A percentile compares a stretch with the other conserved stretches of the same genome.
These are phyloP conservation scores for Catajapyx aquilonaris DNA, from an alignment of 1,140 invertebrate species.

Conservation along the genomic window DNA sequence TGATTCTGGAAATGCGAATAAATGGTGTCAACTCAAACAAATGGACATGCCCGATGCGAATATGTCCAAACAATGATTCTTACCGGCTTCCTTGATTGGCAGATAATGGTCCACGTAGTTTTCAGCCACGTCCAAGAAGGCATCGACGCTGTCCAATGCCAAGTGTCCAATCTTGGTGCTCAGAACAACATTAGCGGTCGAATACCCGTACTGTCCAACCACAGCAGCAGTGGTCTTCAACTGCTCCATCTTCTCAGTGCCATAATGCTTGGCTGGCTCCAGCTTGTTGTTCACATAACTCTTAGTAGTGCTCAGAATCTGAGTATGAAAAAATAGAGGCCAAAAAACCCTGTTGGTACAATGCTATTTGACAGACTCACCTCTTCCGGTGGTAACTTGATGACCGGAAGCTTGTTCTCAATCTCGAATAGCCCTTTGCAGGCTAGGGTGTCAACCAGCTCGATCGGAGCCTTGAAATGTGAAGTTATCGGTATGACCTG, in stretches of 20 bases:
- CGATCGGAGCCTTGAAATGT: constrained; percentile 3
- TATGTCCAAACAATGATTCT: too few relatives aligned
- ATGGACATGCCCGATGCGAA: too few relatives aligned
- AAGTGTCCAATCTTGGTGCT: constrained; percentile 4
- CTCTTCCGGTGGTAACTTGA: constrained; percentile 8
- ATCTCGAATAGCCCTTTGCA: constrained; percentile 9
- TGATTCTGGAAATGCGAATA: too few relatives aligned
- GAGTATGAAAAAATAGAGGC: constrained; percentile 2
- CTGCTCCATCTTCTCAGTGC: background rate
- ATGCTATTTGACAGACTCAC: constrained; percentile 1
- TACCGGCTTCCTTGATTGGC: constrained; percentile 4
- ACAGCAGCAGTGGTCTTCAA: constrained; percentile 2
- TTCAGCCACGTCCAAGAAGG: constrained; percentile 4
- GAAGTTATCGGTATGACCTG: background rate
- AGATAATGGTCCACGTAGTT: constrained; percentile 8
- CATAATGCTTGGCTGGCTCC: constrained; percentile 5
- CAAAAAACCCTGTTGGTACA: background rate
- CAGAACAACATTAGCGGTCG: constrained; percentile 4
- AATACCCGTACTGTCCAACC: constrained; percentile 1
- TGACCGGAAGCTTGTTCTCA: constrained; percentile 8
- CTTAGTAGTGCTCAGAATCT: constrained; percentile 8
- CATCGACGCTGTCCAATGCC: constrained; percentile 2
- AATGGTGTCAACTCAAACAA: too few relatives aligned
- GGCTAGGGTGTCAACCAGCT: constrained; percentile 9
- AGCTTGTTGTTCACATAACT: constrained; percentile 8